Evolutionary conservation across 2,797 vertebrate genomes (phyloP).

Genomic region (Melopsittacus undulatus): DNA sequence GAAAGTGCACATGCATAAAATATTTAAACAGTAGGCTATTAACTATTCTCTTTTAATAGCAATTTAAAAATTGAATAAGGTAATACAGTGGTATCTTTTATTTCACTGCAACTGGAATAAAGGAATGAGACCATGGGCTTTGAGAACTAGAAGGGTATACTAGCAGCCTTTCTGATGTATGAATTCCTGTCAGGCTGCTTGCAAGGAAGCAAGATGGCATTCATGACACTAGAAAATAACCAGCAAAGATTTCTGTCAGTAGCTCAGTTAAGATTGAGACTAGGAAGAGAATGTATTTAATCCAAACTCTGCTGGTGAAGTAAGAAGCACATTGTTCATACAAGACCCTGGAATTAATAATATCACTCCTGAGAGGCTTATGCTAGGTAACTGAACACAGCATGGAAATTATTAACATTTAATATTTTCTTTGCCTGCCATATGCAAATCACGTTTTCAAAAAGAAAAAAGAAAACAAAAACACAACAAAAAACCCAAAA

Average conservation of each 20-base stretch:
- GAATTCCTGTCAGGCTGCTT: neutral
- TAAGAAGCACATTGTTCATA: neutral
- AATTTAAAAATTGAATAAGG: neutral
- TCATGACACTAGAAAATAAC: conserved; percentile 10
- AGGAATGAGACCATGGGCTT: neutral
- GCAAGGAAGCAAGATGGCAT: neutral
- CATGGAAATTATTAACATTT: neutral
- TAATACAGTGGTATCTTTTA: neutral
- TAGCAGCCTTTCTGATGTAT: neutral
- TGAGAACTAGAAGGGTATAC: neutral
- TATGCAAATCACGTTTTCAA: neutral
- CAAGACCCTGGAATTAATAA: neutral
- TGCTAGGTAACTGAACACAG: neutral
- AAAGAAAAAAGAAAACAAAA: neutral
- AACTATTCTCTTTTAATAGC: neutral
- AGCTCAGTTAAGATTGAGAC: conserved; percentile 4
- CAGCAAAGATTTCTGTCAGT: neutral
- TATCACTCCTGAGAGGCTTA: neutral
- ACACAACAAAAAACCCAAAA: too few species aligned
- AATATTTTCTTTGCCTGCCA: neutral
- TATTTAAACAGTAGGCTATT: neutral
- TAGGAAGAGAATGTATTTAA: conserved; percentile 25
- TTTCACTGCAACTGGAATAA: neutral
- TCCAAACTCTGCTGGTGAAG: neutral
- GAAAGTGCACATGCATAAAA: neutral